These are phyloP conservation scores for Catalaphyllia jardinei DNA, from an alignment of 64 coral and sea anemone genomes.

Conservation along the genomic window DNA sequence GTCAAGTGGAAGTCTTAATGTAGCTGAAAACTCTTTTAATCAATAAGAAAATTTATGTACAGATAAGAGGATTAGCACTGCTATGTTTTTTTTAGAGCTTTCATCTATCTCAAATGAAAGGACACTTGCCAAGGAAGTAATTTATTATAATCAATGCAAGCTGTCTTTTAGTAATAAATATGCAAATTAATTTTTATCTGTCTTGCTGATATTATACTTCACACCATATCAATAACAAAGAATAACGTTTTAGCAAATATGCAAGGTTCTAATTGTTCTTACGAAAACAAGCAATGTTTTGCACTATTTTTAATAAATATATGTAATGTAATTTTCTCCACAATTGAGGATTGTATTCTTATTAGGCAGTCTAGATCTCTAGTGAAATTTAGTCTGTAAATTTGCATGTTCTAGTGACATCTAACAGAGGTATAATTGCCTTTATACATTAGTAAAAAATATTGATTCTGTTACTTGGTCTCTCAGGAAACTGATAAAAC, in stretches of 20 bases:
- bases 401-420: neutral
- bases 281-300: neutral
- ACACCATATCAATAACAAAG: neutral
- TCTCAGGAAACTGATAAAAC: slow-evolving; percentile 6
- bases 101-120: no score
- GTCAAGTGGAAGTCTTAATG: no score
- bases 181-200: neutral
- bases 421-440: neutral
- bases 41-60: no score
- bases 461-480: slow-evolving; percentile 8
- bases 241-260: neutral
- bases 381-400: neutral
- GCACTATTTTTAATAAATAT: neutral
- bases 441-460: neutral
- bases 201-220: neutral
- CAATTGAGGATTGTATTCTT: neutral
- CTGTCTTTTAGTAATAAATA: neutral
- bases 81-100: no score
- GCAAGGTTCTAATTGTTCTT: neutral
- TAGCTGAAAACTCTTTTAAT: no score
- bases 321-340: neutral
- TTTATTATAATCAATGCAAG: neutral
- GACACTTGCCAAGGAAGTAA: no score
- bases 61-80: no score
- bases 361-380: neutral